These are phyloP conservation scores for Probaryconus sp. DNA, from an alignment of 1,140 invertebrate species.

Conservation along the genomic window DNA sequence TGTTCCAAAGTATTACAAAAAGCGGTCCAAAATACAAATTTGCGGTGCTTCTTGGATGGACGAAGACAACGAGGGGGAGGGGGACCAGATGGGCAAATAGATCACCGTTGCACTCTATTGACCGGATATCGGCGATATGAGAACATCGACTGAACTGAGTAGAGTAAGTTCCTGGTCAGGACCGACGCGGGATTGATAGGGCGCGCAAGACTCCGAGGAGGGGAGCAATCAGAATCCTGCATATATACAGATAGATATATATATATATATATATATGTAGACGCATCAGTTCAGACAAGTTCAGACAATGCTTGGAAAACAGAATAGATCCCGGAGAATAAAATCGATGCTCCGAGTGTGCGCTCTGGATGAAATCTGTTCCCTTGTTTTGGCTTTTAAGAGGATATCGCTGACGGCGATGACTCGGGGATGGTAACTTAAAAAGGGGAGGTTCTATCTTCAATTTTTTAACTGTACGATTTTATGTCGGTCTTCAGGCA, in stretches of 20 bases:
- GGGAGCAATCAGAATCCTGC: constrained; percentile 59
- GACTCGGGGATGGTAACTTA: no score
- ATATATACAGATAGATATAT: no score
- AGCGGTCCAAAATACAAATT: no score
- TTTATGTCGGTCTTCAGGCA: no score
- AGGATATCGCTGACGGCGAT: no score
- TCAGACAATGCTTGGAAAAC: constrained; percentile 58
- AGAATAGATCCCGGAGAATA: constrained; percentile 53
- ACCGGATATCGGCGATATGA: constrained; percentile 56
- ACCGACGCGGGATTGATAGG: constrained; percentile 69
- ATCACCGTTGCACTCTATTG: constrained; percentile 12
- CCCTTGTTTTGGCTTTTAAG: no score
- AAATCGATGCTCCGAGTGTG: constrained; percentile 58
- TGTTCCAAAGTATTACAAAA: no score
- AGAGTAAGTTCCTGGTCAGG: constrained; percentile 72
- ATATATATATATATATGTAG: constrained; percentile 48
- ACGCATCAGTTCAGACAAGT: constrained; percentile 45
- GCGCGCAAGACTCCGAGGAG: constrained; percentile 64
- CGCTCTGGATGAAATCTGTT: constrained; percentile 36
- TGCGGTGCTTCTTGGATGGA: no score
- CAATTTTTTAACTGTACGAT: no score
- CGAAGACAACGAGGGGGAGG: no score
- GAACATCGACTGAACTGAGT: constrained; percentile 72
- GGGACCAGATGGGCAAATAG: no score
- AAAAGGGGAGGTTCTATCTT: no score